Conservation (phyloP, 2,797 vertebrate genomes). For the Fratercula arctica region DNA sequence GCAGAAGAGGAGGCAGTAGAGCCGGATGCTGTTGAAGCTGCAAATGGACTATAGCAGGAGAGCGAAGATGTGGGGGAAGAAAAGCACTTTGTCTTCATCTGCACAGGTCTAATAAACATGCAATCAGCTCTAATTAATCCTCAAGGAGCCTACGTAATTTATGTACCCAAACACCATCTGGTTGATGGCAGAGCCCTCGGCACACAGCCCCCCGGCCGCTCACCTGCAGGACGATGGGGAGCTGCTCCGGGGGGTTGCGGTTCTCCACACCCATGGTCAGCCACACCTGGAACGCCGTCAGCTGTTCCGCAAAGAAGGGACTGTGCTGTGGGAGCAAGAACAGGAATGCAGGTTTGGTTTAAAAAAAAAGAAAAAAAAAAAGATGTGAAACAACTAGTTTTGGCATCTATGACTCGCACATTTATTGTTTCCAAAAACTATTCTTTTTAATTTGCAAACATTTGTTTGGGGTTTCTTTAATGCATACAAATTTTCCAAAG, state of each 20-base stretch:
- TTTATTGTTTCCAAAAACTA: background rate
- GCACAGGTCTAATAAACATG: background rate
- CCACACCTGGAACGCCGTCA: slow-evolving; percentile 98
- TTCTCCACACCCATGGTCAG: slow-evolving; percentile 98
- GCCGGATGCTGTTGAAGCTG: background rate
- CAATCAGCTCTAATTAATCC: background rate
- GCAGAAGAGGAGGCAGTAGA: background rate
- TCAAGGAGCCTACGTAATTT: background rate
- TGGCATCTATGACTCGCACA: accelerated
- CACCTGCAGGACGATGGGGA: slow-evolving; percentile 96
- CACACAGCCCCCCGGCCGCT: background rate
- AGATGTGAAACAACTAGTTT: accelerated
- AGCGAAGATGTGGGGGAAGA: background rate
- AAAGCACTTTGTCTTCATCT: background rate
- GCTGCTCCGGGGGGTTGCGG: slow-evolving; percentile 95
- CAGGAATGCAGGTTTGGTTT: background rate
- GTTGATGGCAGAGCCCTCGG: background rate
- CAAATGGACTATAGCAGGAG: background rate
- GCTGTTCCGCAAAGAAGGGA: slow-evolving; percentile 96
- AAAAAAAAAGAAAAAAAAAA: too few relatives aligned
- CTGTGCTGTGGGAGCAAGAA: slow-evolving; percentile 85
- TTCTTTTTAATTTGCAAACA: accelerated
- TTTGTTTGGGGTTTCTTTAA: background rate
- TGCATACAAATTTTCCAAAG: background rate
- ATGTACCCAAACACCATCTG: background rate